Percentiles rank a stretch among this genome's conserved stretches.
These are phyloP conservation scores for Machimus atricapillus DNA, from an alignment of 2,888 invertebrate genomes.

Conservation along the genomic window DNA sequence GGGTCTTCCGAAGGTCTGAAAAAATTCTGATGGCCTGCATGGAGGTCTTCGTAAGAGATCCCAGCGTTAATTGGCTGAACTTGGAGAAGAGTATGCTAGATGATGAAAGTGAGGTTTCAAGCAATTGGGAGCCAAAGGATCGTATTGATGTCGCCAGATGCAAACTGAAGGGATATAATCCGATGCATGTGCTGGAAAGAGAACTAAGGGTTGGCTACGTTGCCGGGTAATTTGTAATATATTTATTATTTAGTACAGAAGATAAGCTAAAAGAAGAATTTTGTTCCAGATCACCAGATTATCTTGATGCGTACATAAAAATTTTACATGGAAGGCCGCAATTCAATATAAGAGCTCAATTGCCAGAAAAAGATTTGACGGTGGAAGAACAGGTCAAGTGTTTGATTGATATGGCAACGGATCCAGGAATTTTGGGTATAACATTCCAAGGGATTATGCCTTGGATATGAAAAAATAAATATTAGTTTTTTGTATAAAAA, in stretches of 20 bases:
- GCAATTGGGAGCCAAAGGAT: conserved; percentile 66
- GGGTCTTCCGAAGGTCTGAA: conserved; percentile 64
- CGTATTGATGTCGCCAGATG: conserved; percentile 63
- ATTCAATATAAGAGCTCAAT: conserved; percentile 55
- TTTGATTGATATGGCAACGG: conserved; percentile 74
- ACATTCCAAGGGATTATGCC: conserved; percentile 68
- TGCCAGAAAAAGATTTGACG: conserved; percentile 53
- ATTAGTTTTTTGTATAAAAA: neutral
- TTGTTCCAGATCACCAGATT: conserved; percentile 44
- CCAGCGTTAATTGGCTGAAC: conserved; percentile 70
- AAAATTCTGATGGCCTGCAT: conserved; percentile 70
- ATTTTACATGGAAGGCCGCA: conserved; percentile 56
- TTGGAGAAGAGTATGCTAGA: conserved; percentile 55
- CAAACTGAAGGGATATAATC: conserved; percentile 72
- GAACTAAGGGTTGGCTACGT: conserved; percentile 60
- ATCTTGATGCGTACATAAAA: conserved; percentile 53
- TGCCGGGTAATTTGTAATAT: conserved; percentile 50
- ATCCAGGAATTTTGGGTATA: conserved; percentile 71
- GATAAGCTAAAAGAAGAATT: neutral
- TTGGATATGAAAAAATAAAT: conserved; percentile 64
- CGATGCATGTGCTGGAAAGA: conserved; percentile 65
- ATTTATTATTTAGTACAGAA: conserved; percentile 45
- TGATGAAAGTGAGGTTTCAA: conserved; percentile 46
- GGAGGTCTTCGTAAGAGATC: conserved; percentile 76
- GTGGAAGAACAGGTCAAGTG: conserved; percentile 69